Evolutionary conservation across 2,797 vertebrate genomes (phyloP).

Genomic region (Sebastes alutus): DNA sequence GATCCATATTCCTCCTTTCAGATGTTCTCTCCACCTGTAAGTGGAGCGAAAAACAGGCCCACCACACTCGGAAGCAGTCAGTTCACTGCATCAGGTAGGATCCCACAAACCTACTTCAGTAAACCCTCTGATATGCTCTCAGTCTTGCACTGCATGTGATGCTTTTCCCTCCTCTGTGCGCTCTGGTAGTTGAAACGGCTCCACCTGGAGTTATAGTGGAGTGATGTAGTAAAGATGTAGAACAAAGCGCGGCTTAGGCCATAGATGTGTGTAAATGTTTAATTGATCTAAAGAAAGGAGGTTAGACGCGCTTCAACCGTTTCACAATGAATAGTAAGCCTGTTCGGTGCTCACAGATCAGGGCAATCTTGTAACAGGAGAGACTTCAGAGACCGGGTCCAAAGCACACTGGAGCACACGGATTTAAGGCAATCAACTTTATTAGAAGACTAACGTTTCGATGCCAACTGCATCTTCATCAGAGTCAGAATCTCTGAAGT

Average conservation of each 20-base stretch:
- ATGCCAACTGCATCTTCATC: no score
- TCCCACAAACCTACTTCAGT: conserved; percentile 22
- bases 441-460: no score
- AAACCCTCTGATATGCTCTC: conserved; percentile 24
- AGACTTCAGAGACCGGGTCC: no score
- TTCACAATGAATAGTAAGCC: no score
- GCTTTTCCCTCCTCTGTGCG: conserved; percentile 34
- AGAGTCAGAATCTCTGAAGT: no score
- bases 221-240: conserved; percentile 33
- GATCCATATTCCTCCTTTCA: conserved; percentile 74
- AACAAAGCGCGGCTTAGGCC: conserved; percentile 49
- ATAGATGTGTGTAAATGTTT: conserved; percentile 39
- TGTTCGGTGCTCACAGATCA: no score
- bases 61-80: conserved; percentile 98
- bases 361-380: no score
- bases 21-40: conserved; percentile 99
- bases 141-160: conserved; percentile 32
- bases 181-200: conserved; percentile 64
- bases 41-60: conserved; percentile 95
- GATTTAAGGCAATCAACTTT: no score
- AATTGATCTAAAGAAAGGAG: conserved; percentile 29
- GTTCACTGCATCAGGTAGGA: conserved; percentile 97
- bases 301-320: no score
- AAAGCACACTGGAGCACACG: no score
- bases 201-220: conserved; percentile 61